phyloP scores from a whole-genome alignment of 2,797 vertebrate genomes.

The Kryptopterus vitreolus region DNA sequence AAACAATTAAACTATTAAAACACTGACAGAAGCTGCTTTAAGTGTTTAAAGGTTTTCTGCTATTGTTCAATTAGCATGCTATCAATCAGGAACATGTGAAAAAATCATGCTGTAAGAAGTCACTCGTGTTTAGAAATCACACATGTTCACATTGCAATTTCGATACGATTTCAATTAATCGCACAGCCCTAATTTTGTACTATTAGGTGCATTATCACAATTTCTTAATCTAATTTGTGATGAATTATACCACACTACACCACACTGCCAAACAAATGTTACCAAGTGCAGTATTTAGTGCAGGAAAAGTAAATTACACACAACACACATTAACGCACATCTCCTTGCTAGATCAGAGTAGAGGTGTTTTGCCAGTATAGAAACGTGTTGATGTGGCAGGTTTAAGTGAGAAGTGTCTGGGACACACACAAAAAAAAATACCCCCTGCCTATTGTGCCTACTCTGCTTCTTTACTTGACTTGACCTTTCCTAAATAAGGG shows the following conservation, averaged over 20 bases:
- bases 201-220: neutral
- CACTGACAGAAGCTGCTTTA: no score
- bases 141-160: no score
- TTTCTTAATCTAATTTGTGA: neutral
- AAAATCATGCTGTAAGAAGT: no score
- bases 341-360: slow-evolving; percentile 48
- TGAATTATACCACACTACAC: neutral
- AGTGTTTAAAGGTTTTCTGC: no score
- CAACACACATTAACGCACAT: slow-evolving; percentile 8
- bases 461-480: slow-evolving; percentile 69
- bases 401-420: slow-evolving; percentile 69
- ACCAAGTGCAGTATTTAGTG: neutral
- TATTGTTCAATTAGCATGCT: no score
- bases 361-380: slow-evolving; percentile 66
- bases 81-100: no score
- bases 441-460: no score
- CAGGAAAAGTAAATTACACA: slow-evolving; percentile 13
- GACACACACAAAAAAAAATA: no score
- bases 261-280: neutral
- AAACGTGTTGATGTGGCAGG: slow-evolving; percentile 74
- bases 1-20: no score
- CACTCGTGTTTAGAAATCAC: no score
- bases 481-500: slow-evolving; percentile 72
- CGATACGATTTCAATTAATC: no score
- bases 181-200: no score